phyloP scores from a whole-genome alignment of 2,888 invertebrate species.

The Andrena marginata region DNA sequence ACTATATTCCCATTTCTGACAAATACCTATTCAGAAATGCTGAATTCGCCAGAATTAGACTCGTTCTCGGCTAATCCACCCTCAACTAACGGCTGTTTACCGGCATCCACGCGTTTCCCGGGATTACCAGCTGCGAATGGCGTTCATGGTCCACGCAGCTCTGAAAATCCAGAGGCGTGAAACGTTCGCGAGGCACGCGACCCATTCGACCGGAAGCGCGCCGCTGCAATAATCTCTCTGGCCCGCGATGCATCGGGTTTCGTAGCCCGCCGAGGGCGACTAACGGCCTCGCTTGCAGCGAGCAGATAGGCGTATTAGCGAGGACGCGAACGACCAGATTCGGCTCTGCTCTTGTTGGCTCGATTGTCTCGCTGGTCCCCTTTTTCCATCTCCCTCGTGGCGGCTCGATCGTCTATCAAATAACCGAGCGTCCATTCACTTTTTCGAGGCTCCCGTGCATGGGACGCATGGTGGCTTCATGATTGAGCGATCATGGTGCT shows the following conservation, averaged over 20 bases:
- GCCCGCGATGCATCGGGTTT: neutral
- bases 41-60: neutral
- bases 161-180: slow-evolving; percentile 9
- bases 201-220: slow-evolving; percentile 11
- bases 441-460: neutral
- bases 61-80: neutral
- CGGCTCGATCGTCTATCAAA: neutral
- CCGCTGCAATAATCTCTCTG: neutral
- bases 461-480: neutral
- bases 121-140: neutral
- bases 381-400: neutral
- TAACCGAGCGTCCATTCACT: neutral
- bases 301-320: slow-evolving; percentile 7
- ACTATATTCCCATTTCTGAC: neutral
- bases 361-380: neutral
- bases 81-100: neutral
- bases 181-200: neutral
- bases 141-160: neutral
- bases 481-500: neutral
- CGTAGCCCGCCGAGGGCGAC: neutral
- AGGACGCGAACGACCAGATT: neutral
- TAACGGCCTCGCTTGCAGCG: slow-evolving; percentile 6
- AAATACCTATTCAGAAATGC: neutral
- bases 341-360: neutral
- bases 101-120: neutral